phyloP scores from a whole-genome alignment of 2,888 invertebrate genomes.

The Acholoe squamosa region DNA sequence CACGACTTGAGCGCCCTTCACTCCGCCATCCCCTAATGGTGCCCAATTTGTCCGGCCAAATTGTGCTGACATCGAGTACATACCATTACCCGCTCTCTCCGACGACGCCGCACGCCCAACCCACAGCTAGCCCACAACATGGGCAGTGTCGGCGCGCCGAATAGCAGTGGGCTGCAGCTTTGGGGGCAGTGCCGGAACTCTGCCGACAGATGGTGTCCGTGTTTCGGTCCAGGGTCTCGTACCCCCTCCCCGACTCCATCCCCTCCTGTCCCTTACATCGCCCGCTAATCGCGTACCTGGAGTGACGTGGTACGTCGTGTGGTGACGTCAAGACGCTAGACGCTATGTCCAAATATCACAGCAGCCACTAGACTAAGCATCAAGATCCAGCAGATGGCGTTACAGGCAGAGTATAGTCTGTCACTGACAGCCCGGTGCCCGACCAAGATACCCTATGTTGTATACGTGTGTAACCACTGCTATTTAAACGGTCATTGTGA shows the following conservation, averaged over 20 bases:
- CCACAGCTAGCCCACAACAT: not conserved
- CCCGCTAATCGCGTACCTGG: not conserved
- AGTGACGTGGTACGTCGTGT: no score
- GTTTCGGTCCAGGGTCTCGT: no score
- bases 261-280: not conserved
- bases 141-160: not conserved
- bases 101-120: not conserved
- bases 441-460: no score
- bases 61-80: slow-evolving; percentile 64
- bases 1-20: slow-evolving; percentile 55
- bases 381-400: no score
- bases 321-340: no score
- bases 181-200: not conserved
- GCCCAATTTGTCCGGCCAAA: slow-evolving; percentile 63
- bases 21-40: slow-evolving; percentile 58
- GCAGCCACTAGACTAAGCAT: no score
- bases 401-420: not conserved
- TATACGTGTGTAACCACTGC: no score
- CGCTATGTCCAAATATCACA: no score
- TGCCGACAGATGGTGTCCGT: not conserved
- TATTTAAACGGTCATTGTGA: no score
- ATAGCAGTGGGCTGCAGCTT: not conserved
- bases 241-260: not conserved
- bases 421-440: not conserved
- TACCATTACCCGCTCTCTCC: slow-evolving; percentile 55